Evolutionary conservation across 1,140 invertebrate species (phyloP).

Genomic region (Cardiocondyla obscurior): DNA sequence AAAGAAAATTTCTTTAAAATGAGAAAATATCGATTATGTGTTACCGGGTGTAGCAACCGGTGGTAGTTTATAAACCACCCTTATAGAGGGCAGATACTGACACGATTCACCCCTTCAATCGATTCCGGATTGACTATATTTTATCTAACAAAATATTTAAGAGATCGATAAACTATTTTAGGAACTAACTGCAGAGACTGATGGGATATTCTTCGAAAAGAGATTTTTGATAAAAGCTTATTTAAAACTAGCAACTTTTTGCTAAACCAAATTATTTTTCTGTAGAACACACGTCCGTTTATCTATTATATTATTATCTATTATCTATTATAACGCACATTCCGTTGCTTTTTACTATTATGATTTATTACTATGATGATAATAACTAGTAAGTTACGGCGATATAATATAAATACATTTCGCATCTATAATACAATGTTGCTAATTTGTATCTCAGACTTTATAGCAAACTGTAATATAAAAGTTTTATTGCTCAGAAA

Average conservation of each 20-base stretch:
- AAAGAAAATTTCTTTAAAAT: neutral
- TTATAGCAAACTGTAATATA: neutral
- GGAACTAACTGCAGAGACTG: neutral
- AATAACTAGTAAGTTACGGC: neutral
- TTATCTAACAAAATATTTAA: slow-evolving; percentile 1
- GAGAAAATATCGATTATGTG: neutral
- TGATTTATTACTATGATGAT: neutral
- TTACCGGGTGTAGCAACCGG: neutral
- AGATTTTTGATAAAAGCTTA: neutral
- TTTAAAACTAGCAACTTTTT: neutral
- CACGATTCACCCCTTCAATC: neutral
- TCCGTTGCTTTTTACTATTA: neutral
- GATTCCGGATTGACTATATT: slow-evolving; percentile 10
- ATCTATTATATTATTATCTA: too few species aligned
- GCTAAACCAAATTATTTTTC: neutral
- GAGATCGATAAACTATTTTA: slow-evolving; percentile 37
- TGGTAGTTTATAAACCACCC: neutral
- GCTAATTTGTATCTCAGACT: neutral
- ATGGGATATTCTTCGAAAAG: neutral
- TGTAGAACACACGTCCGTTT: neutral
- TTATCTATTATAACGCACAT: too few species aligned
- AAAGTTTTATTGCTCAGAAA: neutral
- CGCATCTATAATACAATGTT: neutral
- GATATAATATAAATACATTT: neutral
- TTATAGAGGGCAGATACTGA: slow-evolving; percentile 10